These are phyloP conservation scores for Nebria salina DNA, from an alignment of 2,888 invertebrate species.

Conservation along the genomic window DNA sequence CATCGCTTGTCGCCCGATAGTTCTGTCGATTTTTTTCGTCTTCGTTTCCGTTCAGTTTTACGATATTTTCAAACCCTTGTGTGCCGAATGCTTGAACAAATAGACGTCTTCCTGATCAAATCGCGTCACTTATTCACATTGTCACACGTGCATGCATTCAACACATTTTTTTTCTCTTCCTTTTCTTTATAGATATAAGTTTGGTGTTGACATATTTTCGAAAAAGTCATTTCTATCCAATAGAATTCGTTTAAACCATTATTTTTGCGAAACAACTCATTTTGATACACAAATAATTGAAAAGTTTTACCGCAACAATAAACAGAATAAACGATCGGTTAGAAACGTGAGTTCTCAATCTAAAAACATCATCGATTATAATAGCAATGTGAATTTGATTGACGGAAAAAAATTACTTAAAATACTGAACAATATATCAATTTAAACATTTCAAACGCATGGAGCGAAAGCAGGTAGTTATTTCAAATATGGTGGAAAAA, in stretches of 20 bases:
- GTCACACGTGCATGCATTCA: background rate
- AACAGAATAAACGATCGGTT: too few relatives aligned
- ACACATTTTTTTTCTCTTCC: background rate
- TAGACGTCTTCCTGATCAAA: slow-evolving; percentile 13
- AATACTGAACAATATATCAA: background rate
- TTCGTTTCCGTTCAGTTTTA: slow-evolving; percentile 28
- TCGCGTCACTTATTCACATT: slow-evolving; percentile 4
- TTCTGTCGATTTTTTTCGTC: slow-evolving; percentile 32
- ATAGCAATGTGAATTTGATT: background rate
- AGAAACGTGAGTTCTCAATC: too few relatives aligned
- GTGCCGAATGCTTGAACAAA: slow-evolving; percentile 6
- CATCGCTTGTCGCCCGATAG: slow-evolving; percentile 23
- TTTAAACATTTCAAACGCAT: background rate
- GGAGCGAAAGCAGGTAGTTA: background rate
- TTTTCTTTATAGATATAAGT: background rate
- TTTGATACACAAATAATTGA: too few relatives aligned
- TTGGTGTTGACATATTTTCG: background rate
- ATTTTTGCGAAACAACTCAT: too few relatives aligned
- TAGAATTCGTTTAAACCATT: background rate
- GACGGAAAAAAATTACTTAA: background rate
- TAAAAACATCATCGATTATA: too few relatives aligned
- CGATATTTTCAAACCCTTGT: slow-evolving; percentile 26
- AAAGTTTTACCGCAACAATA: too few relatives aligned
- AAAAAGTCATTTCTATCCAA: background rate
- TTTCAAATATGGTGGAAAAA: background rate